Base-by-base conservation (phyloP, 2,888 invertebrate genomes). In the Germaria angustata region DNA sequence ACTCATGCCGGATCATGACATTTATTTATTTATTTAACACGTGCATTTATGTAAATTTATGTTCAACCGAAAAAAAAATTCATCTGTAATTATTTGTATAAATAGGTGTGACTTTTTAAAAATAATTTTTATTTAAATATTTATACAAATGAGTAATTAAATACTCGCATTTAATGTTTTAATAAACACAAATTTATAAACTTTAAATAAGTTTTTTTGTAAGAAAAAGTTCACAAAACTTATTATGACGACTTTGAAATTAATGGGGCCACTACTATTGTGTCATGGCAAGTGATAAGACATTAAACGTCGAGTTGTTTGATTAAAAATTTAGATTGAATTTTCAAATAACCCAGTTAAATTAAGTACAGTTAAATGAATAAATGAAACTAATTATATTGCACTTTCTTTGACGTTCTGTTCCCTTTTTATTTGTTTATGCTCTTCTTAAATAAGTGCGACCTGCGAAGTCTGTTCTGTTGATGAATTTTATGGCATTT, bases 111-210 rank as follows among this genome's bases (percentile, higher is more conserved):
- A 39, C 53, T 53, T 11, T 5, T 22, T 51, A 22, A 11, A 49
- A 49, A 15, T 34, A 32, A 51, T 6, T 34, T 11, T 39, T 24
- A 41, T 39, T 24, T 41, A 22, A 59, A 28, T 20, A 63, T 17
- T 32, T 34, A 17, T 28, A n/a, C n/a, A n/a, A n/a, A 11, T 41
- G 59, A 22, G 24, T 53, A 51, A 66, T 66, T 66, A 55, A 68
- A 53, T 68, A 32, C 44, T n/a, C n/a, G n/a, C n/a, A n/a, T 15
- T 69, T 32, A 55, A 69, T 55, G 41, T 55, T 69, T 69, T n/a
- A 69, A 55, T 32, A 69, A 44, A 32, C 32, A 55, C n/a, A 5
- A 55, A 44, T 32, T 32, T 55, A n/a, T 2, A 69, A 69, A n/a
- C 44, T 68, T 17, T 3, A 20, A 69, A 55, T 32, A 41, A 55